Evolutionary conservation across 2,113 vertebrate genomes (phyloP).

Genomic region (Syngnathoides biaculeatus): DNA sequence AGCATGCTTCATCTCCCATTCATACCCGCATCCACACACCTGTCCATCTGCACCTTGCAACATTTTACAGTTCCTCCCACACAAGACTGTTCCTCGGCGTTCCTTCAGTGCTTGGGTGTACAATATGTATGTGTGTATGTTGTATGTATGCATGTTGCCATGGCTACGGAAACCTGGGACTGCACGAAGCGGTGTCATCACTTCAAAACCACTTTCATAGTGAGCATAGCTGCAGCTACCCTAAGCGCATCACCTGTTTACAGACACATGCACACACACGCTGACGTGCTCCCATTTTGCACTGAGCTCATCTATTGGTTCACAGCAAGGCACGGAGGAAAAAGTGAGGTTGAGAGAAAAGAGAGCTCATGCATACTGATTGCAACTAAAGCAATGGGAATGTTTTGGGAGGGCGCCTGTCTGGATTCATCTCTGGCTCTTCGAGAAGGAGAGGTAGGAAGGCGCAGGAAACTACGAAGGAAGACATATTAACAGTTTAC

Average conservation of each 20-base stretch:
- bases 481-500: constrained; percentile 55
- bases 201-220: constrained; percentile 68
- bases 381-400: constrained; percentile 27
- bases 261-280: constrained; percentile 30
- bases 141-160: constrained; percentile 58
- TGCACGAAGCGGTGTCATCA: constrained; percentile 55
- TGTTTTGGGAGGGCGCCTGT: constrained; percentile 36
- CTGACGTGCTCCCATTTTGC: constrained; percentile 54
- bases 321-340: constrained; percentile 42
- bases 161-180: constrained; percentile 54
- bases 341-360: constrained; percentile 20
- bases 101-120: background rate
- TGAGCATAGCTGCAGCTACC: constrained; percentile 47
- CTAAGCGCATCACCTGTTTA: constrained; percentile 41
- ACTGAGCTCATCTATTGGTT: constrained; percentile 48
- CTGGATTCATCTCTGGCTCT: constrained; percentile 28
- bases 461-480: background rate
- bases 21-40: constrained; percentile 38
- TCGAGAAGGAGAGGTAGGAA: constrained; percentile 7
- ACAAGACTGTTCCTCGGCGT: constrained; percentile 13
- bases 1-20: constrained; percentile 57
- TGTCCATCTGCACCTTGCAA: constrained; percentile 36
- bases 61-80: constrained; percentile 22
- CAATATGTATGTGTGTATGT: constrained; percentile 29
- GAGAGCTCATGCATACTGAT: constrained; percentile 53